Base-by-base conservation (phyloP, 2,797 vertebrate genomes). In the Pelobates cultripes region DNA sequence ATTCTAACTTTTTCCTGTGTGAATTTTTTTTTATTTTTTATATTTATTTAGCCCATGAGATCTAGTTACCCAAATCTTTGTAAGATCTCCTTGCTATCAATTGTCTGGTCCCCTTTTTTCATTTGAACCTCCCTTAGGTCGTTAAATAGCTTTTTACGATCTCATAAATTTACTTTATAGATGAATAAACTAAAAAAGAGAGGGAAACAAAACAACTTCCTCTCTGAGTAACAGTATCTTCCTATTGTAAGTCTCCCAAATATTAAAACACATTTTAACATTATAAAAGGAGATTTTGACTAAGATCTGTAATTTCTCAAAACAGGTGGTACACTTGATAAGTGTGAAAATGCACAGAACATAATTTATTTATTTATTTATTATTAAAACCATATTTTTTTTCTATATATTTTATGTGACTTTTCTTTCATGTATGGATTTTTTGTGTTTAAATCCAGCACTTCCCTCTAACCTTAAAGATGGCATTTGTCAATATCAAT, bases 81-180 rank as follows among this genome's bases (percentile, higher is more conserved):
- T 60, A 78, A 89, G 79, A 86, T 87, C 88, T 80, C 87, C 86
- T 83, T 88, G 83, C 79, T 86, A 85, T 91, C 87, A 86, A 89
- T 85, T 83, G 85, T 84, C 75, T 60, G 17, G 70, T 57, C 64
- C 71, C 74, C 81, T 85, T 79, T 51, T 77, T 15, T 82, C 70
- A 86, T 87, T 90, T 87, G 53, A 90, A 83, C 85, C 72, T 87
- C 86, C 82, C 86, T 69, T 84, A 75, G 84, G 77, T 87, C 3
- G 67, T 89, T 86, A 92, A 90, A 90, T 90, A 87, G 81, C 45
- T 87, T 74, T 93, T 94, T 90, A 91, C 43, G 64, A 86, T 91
- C 88, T 86, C 82, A 85, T 92, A 90, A 90, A 92, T 90, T 86
- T 88, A 81, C 87, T 91, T 93, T 88, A 87, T 90, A 89, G 89